Percentiles rank a stretch among this genome's conserved stretches.
Conservation (phyloP, 2,797 vertebrate species). For the Anomalospiza imberbis region DNA sequence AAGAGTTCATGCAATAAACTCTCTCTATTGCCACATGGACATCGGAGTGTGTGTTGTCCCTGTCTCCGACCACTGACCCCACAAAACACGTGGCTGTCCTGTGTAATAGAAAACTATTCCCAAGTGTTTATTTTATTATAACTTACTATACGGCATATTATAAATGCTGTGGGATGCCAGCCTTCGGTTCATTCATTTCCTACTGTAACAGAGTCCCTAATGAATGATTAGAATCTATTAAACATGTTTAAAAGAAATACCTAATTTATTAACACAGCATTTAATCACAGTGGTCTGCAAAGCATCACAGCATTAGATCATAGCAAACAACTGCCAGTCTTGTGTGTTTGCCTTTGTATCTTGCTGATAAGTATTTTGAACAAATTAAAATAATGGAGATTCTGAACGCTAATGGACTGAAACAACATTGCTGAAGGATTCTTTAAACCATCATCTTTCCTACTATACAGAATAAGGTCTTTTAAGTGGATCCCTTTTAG, state of each 20-base stretch:
- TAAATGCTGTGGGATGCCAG: neutral
- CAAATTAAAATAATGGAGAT: slow-evolving; percentile 10
- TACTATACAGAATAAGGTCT: neutral
- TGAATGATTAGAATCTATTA: slow-evolving; percentile 8
- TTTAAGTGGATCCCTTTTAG: neutral
- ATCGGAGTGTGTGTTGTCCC: neutral
- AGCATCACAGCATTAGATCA: neutral
- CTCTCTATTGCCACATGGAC: neutral
- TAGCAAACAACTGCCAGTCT: neutral
- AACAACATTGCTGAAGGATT: neutral
- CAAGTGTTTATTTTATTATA: neutral
- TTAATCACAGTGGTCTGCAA: slow-evolving; percentile 21
- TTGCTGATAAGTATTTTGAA: neutral
- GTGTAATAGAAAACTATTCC: neutral
- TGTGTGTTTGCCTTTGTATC: neutral
- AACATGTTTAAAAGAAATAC: slow-evolving; percentile 5
- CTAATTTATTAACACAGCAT: slow-evolving; percentile 3
- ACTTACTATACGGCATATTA: neutral
- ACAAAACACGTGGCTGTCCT: neutral
- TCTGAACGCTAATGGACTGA: neutral
- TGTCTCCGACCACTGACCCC: neutral
- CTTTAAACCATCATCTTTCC: neutral
- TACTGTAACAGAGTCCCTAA: neutral
- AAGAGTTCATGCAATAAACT: neutral
- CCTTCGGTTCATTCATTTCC: neutral